Evolutionary conservation across 2,888 invertebrate species (phyloP), one percentile per base, ranked within the genome.

Genomic region (Eustalomyia histrio): DNA sequence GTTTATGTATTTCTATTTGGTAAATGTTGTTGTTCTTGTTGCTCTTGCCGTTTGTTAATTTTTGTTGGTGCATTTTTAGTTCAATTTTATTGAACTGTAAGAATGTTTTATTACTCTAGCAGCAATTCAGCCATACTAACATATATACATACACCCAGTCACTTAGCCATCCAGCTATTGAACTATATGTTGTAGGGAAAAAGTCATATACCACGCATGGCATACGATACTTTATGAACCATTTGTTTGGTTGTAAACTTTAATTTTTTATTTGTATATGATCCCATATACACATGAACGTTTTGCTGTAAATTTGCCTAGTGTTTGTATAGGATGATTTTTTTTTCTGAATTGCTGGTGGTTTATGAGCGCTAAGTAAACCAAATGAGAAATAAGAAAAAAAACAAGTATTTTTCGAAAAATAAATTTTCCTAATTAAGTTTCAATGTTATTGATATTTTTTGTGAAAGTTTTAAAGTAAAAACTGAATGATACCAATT

Each of bases 21-120:
- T 61, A 67, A 60, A 60, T 65, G 17, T 72, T 67, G 60, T 47
- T 47, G 47, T 58, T 57, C 53, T 21, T 29, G 29, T 29, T 29
- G 53, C 55, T 43, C 29, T 53, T 58, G 53, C 55, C 53, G 21
- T 35, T 29, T 78, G 61, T 53, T 67, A 53, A 53, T 53, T 39
- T 43, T 43, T 53, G 60, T n/a, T 53, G 35, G 65, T 47, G 61
- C 67, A 73, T 35, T 73, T 67, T 72, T 55, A 18, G 55, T 39
- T 68, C 55, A 67, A 67, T 79, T 72, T 68, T 79, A 79, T 79
- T 68, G 78, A 79, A 73, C 61, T 57, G 21, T 39, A 61, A 73
- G 74, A 65, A 81, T 81, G 78, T 78, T 81, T 81, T 81, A 81
- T 74, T 74, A 52, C 73, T 14, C 47, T 29, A 24, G 12, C 55